These are phyloP conservation scores for Arge pagana DNA, from an alignment of 2,888 invertebrate species.

Conservation along the genomic window DNA sequence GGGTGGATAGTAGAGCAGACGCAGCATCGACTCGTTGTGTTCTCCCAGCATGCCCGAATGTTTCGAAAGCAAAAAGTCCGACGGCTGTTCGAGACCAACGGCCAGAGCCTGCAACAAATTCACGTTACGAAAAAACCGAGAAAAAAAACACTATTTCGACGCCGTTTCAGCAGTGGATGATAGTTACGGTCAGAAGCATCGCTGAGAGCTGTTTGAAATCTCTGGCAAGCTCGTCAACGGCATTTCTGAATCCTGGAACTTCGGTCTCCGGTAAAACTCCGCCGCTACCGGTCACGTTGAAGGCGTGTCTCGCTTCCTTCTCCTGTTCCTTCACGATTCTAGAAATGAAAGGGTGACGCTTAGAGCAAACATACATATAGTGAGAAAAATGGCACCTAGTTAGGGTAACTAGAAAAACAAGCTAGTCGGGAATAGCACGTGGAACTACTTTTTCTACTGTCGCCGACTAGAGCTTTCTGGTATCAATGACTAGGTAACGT, in stretches of 20 bases:
- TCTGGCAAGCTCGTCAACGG: conserved; percentile 69
- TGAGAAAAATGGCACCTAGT: no score
- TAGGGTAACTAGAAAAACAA: no score
- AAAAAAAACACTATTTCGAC: conserved; percentile 9
- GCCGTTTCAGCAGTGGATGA: conserved; percentile 3
- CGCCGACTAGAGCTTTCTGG: no score
- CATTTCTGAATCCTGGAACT: conserved; percentile 70
- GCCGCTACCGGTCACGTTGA: conserved; percentile 68
- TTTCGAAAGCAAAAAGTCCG: conserved; percentile 66
- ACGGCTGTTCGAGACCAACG: conserved; percentile 63
- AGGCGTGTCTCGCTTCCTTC: conserved; percentile 72
- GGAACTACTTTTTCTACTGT: no score
- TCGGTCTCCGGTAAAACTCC: conserved; percentile 68
- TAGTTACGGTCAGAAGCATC: conserved; percentile 64
- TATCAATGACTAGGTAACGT: no score
- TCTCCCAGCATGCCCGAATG: conserved; percentile 71
- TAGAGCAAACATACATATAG: no score
- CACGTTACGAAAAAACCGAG: neutral
- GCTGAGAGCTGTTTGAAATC: conserved; percentile 72
- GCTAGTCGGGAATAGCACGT: no score
- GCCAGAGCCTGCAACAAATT: conserved; percentile 51
- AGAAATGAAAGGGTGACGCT: no score
- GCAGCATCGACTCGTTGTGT: conserved; percentile 70
- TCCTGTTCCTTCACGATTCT: conserved; percentile 43
- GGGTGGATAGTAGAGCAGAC: conserved; percentile 75